Conservation (phyloP, 1,140 invertebrate species). For the Eupeodes corollae region DNA sequence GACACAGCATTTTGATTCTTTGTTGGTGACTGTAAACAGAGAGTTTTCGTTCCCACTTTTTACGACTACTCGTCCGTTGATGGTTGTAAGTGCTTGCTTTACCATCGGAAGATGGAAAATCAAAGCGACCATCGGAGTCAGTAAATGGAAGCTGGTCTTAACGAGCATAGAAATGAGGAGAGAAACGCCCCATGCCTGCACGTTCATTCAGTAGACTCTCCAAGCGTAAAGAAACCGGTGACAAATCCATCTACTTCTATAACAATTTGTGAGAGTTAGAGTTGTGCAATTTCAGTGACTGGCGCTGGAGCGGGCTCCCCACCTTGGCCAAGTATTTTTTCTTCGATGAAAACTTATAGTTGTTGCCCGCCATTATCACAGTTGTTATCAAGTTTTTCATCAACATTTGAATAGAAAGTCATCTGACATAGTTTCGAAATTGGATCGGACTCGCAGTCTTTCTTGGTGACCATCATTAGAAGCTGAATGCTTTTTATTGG, state of each 20-base stretch:
- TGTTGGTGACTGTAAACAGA: constrained; percentile 17
- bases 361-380: constrained; percentile 36
- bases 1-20: constrained; percentile 31
- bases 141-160: constrained; percentile 51
- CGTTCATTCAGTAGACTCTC: constrained; percentile 64
- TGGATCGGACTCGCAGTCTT: constrained; percentile 43
- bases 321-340: constrained; percentile 31
- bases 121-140: constrained; percentile 63
- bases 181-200: constrained; percentile 50
- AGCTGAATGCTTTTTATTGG: constrained; percentile 3
- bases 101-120: constrained; percentile 62
- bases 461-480: constrained; percentile 13
- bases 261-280: constrained; percentile 51
- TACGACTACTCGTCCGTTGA: constrained; percentile 33
- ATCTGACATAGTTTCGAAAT: constrained; percentile 57
- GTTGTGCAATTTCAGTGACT: constrained; percentile 38
- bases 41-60: constrained; percentile 40
- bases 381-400: constrained; percentile 47
- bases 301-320: no score
- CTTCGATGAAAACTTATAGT: constrained; percentile 46
- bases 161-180: constrained; percentile 56
- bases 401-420: constrained; percentile 50
- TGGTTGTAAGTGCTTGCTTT: no score
- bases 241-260: constrained; percentile 46
- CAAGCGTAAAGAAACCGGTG: constrained; percentile 61